Evolutionary conservation across 2,113 vertebrate genomes (phyloP).

Genomic region (Cromileptes altivelis): DNA sequence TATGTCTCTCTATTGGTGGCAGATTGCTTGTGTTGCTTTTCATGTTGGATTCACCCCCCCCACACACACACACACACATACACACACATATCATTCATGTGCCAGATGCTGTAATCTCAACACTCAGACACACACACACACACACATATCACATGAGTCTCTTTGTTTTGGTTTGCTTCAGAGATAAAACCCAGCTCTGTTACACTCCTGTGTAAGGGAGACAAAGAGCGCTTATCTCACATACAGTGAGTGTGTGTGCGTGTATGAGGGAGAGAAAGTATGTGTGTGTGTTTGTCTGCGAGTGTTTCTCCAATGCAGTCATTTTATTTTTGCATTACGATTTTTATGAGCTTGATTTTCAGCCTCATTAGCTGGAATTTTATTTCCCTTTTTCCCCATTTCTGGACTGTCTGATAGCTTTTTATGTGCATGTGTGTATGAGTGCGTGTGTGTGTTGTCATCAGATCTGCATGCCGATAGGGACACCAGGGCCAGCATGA

Average conservation of each 20-base stretch:
- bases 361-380: conserved; percentile 6
- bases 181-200: conserved; percentile 78
- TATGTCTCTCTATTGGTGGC: conserved; percentile 11
- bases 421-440: neutral
- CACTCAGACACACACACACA: conserved; percentile 21
- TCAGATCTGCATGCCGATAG: conserved; percentile 38
- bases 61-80: conserved; percentile 10
- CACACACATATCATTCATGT: conserved; percentile 40
- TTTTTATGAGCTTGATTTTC: conserved; percentile 32
- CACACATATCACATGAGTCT: conserved; percentile 57
- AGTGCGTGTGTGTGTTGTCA: neutral
- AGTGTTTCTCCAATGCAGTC: conserved; percentile 37
- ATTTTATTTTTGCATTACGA: conserved; percentile 11
- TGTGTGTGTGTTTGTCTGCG: conserved; percentile 4
- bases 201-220: conserved; percentile 66
- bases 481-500: conserved; percentile 32
- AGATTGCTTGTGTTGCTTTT: conserved; percentile 44
- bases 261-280: conserved; percentile 13
- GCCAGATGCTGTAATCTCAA: conserved; percentile 52
- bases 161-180: conserved; percentile 81
- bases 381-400: neutral
- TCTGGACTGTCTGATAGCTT: neutral
- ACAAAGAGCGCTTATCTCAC: conserved; percentile 79
- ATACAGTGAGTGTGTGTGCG: conserved; percentile 36
- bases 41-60: conserved; percentile 17